Conservation (phyloP, 2,888 invertebrate species). For the Temnothorax ravouxi region DNA sequence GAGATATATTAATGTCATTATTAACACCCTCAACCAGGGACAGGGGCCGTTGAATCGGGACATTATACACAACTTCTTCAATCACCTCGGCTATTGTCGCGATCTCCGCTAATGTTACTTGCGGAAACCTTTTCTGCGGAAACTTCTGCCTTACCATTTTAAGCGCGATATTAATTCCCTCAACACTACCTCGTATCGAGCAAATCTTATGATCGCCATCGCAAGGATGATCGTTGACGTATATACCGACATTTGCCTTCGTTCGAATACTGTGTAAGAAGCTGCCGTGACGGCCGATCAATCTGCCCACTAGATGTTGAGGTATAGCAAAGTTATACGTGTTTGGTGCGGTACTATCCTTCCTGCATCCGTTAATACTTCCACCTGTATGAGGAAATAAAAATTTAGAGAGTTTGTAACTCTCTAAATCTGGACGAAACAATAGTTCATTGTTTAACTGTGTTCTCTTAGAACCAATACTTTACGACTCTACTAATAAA, state of each 20-base stretch:
- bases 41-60: conserved; percentile 84
- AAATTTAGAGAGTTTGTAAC: neutral
- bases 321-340: conserved; percentile 92
- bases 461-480: neutral
- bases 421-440: neutral
- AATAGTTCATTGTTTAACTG: neutral
- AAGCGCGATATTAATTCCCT: conserved; percentile 93
- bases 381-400: conserved; percentile 77
- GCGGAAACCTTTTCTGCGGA: conserved; percentile 93
- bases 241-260: conserved; percentile 92
- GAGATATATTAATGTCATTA: conserved; percentile 96
- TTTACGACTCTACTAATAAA: neutral
- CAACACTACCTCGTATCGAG: conserved; percentile 93
- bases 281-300: conserved; percentile 94
- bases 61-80: conserved; percentile 65
- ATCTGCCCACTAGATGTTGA: conserved; percentile 92
- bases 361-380: conserved; percentile 82
- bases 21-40: conserved; percentile 96
- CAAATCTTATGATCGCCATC: conserved; percentile 92
- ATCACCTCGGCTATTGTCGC: conserved; percentile 73
- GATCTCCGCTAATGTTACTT: conserved; percentile 90
- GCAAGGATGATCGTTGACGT: conserved; percentile 93
- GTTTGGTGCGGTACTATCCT: conserved; percentile 81
- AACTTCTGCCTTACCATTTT: conserved; percentile 95
- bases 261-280: conserved; percentile 94